Evolutionary conservation across 1,140 invertebrate species (phyloP), one percentile per base, ranked within the genome.

Genomic region (Potamilus streckersoni): DNA sequence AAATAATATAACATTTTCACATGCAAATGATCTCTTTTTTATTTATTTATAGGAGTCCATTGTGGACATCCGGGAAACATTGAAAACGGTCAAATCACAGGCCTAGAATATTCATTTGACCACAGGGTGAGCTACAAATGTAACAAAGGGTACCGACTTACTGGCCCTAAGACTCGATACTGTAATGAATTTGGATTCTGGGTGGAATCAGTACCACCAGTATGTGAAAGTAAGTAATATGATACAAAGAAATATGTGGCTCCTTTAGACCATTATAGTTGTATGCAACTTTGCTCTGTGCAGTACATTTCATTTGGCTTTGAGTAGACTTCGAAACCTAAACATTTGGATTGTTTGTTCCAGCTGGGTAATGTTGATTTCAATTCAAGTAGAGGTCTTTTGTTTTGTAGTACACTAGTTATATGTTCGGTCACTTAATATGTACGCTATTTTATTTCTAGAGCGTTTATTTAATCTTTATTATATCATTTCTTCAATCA

Each of bases 41-140:
- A 58, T 65, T 61, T 19, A 80, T 73, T 79, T 84, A 20, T 84
- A 97, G 96, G 94, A 87, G 93, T 98, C 64, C 95, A 97, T 82
- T 98, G 97, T 88, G 96, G 95, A 13, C 93, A 94, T 85, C 94
- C 98, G 3, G 92, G 94, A 19, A 92, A 93, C 0, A 89, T 97
- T 72, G 90, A 93, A 0, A 96, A 96, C 85, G 97, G 96, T 17
- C 92, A 93, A 20, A 91, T 94, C 8, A 92, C 93, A 56, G 96
- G 97, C 78, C 86, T 93, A 1, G 94, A 87, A 0, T 93, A 91
- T 81, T 89, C 81, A 27, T 94, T 90, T 77, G 89, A 90, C 14
- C 92, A 92, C 78, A 89, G 87, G 38, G 80, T 89, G 0, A 71
- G 82, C 3, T 91, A 90, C 79, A 58, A 38, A 1, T 91, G 91